A percentile compares a stretch with the other conserved stretches of the same genome.
These are phyloP conservation scores for Phenganax subtilis DNA, from an alignment of 92 coral and sea anemone species.

Conservation along the genomic window DNA sequence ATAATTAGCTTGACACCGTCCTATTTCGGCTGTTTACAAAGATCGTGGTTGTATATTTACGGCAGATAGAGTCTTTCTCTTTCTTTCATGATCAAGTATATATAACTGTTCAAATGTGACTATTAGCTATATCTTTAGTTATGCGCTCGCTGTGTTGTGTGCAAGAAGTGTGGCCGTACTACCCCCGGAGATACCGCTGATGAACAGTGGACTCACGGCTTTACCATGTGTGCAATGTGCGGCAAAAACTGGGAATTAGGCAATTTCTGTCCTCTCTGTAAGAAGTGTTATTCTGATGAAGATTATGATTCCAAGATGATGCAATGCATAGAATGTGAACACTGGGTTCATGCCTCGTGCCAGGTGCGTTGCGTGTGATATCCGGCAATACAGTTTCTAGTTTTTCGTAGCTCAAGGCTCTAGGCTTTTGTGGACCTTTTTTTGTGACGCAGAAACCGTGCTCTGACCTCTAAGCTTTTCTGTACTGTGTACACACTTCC, in stretches of 20 bases:
- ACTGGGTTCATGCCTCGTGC: conserved; percentile 91
- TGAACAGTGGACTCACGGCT: conserved; percentile 89
- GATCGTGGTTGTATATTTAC: no score
- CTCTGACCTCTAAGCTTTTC: no score
- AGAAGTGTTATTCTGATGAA: conserved; percentile 88
- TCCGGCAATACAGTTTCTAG: neutral
- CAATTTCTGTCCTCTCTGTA: conserved; percentile 86
- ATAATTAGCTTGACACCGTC: no score
- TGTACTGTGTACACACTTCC: no score
- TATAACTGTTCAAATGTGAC: neutral
- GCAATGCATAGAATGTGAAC: conserved; percentile 82
- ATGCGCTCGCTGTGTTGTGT: conserved; percentile 93
- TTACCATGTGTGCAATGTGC: conserved; percentile 84
- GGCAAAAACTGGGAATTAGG: conserved; percentile 74
- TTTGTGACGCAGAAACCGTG: neutral
- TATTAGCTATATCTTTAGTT: conserved; percentile 44
- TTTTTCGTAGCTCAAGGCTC: neutral
- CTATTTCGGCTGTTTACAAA: no score
- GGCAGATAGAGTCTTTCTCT: neutral
- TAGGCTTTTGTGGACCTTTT: neutral
- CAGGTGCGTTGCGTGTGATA: conserved; percentile 31
- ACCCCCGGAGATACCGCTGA: conserved; percentile 90
- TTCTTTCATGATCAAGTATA: neutral
- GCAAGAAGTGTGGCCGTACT: conserved; percentile 69
- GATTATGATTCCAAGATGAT: conserved; percentile 98